Conservation (phyloP, 1,140 invertebrate species). For the Drosophila lacertosa region DNA sequence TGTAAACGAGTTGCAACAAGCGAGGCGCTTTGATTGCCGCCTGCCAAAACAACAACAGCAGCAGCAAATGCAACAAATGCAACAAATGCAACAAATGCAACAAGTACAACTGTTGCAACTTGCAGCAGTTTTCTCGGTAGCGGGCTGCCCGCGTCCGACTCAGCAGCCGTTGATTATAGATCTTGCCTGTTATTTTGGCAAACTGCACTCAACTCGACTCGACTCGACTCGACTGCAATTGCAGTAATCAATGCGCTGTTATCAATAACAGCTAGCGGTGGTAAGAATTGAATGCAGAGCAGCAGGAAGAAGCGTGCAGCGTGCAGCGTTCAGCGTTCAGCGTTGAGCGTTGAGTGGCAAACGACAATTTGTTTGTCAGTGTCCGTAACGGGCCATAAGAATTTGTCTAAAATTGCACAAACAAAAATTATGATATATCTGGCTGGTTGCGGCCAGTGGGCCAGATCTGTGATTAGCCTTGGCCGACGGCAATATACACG, state of each 20-base stretch:
- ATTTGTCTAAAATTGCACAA: slow-evolving; percentile 74
- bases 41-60: no score
- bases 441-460: slow-evolving; percentile 8
- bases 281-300: slow-evolving; percentile 40
- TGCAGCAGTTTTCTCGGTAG: not conserved
- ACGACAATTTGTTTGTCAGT: slow-evolving; percentile 39
- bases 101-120: slow-evolving; percentile 3
- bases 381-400: slow-evolving; percentile 46
- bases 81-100: slow-evolving; percentile 4
- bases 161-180: slow-evolving; percentile 45
- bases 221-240: slow-evolving; percentile 33
- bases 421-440: slow-evolving; percentile 78
- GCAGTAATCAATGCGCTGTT: slow-evolving; percentile 57
- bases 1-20: slow-evolving; percentile 54
- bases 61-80: slow-evolving; percentile 2
- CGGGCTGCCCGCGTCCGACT: not conserved
- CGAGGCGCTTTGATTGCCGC: slow-evolving; percentile 10
- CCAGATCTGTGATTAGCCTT: slow-evolving; percentile 60
- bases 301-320: slow-evolving; percentile 3
- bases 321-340: not conserved
- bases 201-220: slow-evolving; percentile 2
- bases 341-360: not conserved
- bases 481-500: slow-evolving; percentile 7
- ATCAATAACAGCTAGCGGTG: slow-evolving; percentile 60
- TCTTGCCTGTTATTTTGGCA: slow-evolving; percentile 48